Conservation (phyloP, 2,888 invertebrate species). For the Chouioia cunea region DNA sequence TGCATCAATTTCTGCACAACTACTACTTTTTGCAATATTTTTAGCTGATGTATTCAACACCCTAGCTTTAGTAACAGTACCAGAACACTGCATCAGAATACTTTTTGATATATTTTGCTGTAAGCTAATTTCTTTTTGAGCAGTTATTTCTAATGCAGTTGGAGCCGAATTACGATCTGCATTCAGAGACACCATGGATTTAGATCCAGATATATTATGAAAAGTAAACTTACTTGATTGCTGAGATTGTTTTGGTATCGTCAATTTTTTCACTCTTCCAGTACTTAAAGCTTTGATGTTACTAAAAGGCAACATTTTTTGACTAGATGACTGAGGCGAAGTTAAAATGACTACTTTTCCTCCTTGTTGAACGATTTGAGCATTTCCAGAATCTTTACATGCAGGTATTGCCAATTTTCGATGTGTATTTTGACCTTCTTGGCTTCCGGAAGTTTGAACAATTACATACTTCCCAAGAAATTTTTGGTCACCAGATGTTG, state of each 20-base stretch:
- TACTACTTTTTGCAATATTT: conserved; percentile 55
- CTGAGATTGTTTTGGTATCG: conserved; percentile 66
- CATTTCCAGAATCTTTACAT: conserved; percentile 56
- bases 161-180: conserved; percentile 60
- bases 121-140: conserved; percentile 63
- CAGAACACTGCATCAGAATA: conserved; percentile 68
- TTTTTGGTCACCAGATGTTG: conserved; percentile 57
- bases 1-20: conserved; percentile 59
- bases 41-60: conserved; percentile 56
- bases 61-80: conserved; percentile 55
- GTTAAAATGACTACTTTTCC: conserved; percentile 65
- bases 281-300: conserved; percentile 65
- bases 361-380: conserved; percentile 64
- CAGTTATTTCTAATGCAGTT: conserved; percentile 65
- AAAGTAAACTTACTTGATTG: conserved; percentile 67
- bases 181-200: conserved; percentile 61
- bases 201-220: conserved; percentile 53
- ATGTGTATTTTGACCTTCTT: conserved; percentile 59
- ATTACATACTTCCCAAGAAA: conserved; percentile 63
- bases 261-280: conserved; percentile 71
- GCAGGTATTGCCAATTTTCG: conserved; percentile 59
- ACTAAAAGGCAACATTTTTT: conserved; percentile 61
- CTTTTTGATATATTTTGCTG: conserved; percentile 64
- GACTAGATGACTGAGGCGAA: conserved; percentile 55
- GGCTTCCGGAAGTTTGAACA: conserved; percentile 62